These are phyloP conservation scores for Acronicta leporina DNA, from an alignment of 2,888 invertebrate genomes.

Conservation along the genomic window DNA sequence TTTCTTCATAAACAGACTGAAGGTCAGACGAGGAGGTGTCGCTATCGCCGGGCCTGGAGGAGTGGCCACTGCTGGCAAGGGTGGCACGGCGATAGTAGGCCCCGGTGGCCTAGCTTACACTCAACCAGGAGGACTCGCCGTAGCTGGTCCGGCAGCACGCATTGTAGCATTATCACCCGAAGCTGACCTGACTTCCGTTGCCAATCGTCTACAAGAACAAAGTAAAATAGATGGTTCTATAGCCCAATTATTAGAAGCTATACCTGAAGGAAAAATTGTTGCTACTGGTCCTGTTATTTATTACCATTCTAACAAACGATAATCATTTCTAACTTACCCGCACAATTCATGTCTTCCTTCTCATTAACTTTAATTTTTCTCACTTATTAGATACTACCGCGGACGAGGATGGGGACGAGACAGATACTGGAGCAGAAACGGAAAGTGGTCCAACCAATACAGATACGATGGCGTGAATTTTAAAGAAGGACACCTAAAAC, in stretches of 20 bases:
- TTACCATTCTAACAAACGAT: conserved; percentile 85
- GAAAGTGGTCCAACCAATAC: conserved; percentile 67
- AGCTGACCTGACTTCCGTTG: conserved; percentile 89
- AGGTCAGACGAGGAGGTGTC: conserved; percentile 93
- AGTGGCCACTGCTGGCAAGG: conserved; percentile 93
- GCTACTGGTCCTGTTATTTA: conserved; percentile 93
- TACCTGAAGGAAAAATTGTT: conserved; percentile 91
- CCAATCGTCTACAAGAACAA: conserved; percentile 80
- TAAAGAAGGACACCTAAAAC: conserved; percentile 61
- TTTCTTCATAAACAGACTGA: conserved; percentile 91
- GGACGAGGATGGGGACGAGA: conserved; percentile 61
- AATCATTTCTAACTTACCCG: conserved; percentile 60
- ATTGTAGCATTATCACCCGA: conserved; percentile 91
- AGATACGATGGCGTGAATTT: conserved; percentile 75
- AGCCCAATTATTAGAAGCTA: conserved; percentile 80
- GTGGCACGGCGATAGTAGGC: conserved; percentile 94
- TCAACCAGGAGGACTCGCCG: conserved; percentile 92
- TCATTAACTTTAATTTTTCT: conserved; percentile 70
- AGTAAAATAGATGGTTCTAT: conserved; percentile 74
- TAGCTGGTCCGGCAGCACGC: conserved; percentile 93
- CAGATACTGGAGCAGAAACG: conserved; percentile 55
- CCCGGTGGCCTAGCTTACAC: conserved; percentile 94
- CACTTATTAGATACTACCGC: conserved; percentile 77
- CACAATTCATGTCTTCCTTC: conserved; percentile 43
- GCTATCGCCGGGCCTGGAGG: conserved; percentile 95